Conservation (phyloP, 2,888 invertebrate genomes). For the Torymus tubicola region DNA sequence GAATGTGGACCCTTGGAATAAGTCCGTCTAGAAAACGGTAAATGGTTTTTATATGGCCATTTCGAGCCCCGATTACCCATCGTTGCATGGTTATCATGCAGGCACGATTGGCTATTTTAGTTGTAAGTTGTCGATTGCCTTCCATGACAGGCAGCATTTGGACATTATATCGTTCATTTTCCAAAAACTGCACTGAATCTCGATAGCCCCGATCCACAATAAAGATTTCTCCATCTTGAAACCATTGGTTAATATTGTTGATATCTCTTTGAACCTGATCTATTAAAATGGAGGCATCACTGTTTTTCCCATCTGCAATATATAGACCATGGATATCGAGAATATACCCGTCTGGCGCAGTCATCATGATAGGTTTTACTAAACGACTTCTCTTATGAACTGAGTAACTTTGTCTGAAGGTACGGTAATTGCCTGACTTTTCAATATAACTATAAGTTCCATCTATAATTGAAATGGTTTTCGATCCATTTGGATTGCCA, state of each 20-base stretch:
- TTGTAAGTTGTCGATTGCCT: slow-evolving; percentile 36
- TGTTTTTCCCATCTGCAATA: slow-evolving; percentile 51
- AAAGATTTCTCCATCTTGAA: slow-evolving; percentile 43
- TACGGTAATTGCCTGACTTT: slow-evolving; percentile 34
- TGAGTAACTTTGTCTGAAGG: slow-evolving; percentile 29
- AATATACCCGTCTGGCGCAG: slow-evolving; percentile 51
- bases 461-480: slow-evolving; percentile 28
- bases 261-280: slow-evolving; percentile 44
- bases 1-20: slow-evolving; percentile 8
- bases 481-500: slow-evolving; percentile 5
- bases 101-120: slow-evolving; percentile 47
- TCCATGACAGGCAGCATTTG: slow-evolving; percentile 48
- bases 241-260: slow-evolving; percentile 38
- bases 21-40: slow-evolving; percentile 22
- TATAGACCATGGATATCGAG: slow-evolving; percentile 50
- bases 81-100: slow-evolving; percentile 48
- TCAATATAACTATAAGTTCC: slow-evolving; percentile 29
- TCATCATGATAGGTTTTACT: slow-evolving; percentile 37
- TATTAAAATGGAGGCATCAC: slow-evolving; percentile 51
- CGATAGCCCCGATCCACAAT: slow-evolving; percentile 53
- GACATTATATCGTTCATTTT: slow-evolving; percentile 29
- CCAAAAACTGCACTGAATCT: slow-evolving; percentile 37
- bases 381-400: slow-evolving; percentile 39
- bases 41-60: slow-evolving; percentile 46
- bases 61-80: slow-evolving; percentile 51